Evolutionary conservation across 2,888 invertebrate genomes (phyloP), one percentile per base, ranked within the genome.

Genomic region (Diachrysia chrysitis): DNA sequence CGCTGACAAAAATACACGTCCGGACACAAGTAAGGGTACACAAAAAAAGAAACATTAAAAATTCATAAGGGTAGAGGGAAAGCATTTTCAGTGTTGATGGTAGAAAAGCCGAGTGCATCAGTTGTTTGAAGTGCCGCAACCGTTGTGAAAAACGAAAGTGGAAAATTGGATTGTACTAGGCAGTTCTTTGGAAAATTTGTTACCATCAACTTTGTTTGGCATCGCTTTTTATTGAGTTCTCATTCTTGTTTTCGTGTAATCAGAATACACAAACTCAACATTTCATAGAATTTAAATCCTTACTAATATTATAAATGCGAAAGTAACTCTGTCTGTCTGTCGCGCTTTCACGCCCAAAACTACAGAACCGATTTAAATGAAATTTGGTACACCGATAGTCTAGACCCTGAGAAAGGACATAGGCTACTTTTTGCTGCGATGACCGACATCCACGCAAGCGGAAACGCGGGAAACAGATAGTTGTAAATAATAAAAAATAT

Each of bases 111-210:
- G 54, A 64, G 70, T 69, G 75, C 79, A 79, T 70, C 79, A 71
- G 75, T 75, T 72, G 63, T 79, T 63, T 71, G 65, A 66, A 74
- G 69, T 66, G 58, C 56, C 58, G 58, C 58, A 64, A 72, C 48
- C 57, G 67, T 61, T 70, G 63, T 19, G 55, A 67, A 83, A 81
- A 83, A 77, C 67, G 70, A 74, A 73, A 70, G 71, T 69, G 32
- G 55, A 37, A 59, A 78, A 70, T 72, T 57, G 66, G 58, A 71
- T 69, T 76, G 58, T 63, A 61, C 63, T 66, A 51, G 48, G 48
- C 48, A 12, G 48, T 19, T 51, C 48, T 51, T 66, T 29, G 60
- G 59, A 55, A 68, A 60, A 58, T 63, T 53, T 66, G 65, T 64
- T 76, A 68, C 71, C 77, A 71, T 72, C 71, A 69, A 64, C 77